Percentiles rank a stretch among this genome's conserved stretches.
Evolutionary conservation across 1,140 invertebrate genomes (phyloP).

Genomic region (Phymorhynchus buccinoides): DNA sequence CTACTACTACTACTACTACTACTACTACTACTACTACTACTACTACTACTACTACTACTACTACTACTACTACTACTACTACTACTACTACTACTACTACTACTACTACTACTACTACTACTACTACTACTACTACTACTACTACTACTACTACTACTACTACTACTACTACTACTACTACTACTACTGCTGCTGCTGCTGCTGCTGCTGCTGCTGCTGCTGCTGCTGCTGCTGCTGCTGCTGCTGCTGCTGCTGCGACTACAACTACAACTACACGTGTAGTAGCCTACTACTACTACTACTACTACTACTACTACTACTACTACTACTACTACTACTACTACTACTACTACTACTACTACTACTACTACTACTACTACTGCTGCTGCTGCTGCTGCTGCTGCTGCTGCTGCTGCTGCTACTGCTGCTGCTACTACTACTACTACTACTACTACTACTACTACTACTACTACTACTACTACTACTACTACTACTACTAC

Average conservation of each 20-base stretch:
- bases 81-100: conserved; percentile 13
- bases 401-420: too few relatives aligned
- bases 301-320: conserved; percentile 13
- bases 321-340: too few relatives aligned
- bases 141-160: conserved; percentile 21
- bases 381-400: too few relatives aligned
- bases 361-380: too few relatives aligned
- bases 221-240: conserved; percentile 12
- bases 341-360: conserved; percentile 14
- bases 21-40: conserved; percentile 6
- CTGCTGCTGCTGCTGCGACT: neutral
- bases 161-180: conserved; percentile 4
- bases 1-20: conserved; percentile 10
- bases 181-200: conserved; percentile 7
- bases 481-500: too few relatives aligned
- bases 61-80: conserved; percentile 7
- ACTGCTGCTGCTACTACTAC: too few relatives aligned
- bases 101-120: conserved; percentile 22
- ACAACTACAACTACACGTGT: neutral
- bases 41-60: conserved; percentile 6
- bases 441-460: too few relatives aligned
- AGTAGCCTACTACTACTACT: neutral
- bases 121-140: conserved; percentile 8
- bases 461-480: too few relatives aligned
- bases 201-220: neutral